Evolutionary conservation across 92 coral and sea anemone species (phyloP).

Genomic region (Phenganax stokvisi): DNA sequence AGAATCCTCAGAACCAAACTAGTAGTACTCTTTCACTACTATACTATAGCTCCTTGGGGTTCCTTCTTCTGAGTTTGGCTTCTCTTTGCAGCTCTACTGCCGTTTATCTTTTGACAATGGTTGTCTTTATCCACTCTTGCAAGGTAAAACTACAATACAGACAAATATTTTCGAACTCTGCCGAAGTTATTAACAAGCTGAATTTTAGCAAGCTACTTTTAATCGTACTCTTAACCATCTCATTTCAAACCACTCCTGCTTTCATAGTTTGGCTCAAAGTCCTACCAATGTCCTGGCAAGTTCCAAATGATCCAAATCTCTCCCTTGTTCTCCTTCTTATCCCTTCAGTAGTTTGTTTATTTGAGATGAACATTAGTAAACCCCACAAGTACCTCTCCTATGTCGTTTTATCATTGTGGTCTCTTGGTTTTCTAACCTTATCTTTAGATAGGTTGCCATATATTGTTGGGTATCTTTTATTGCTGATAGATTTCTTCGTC

Average conservation of each 20-base stretch:
- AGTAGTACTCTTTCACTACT: not conserved
- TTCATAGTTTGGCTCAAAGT: constrained; percentile 36
- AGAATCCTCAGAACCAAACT: not conserved
- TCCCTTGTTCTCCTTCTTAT: not conserved
- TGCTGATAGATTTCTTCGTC: constrained; percentile 3
- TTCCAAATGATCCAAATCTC: constrained; percentile 15
- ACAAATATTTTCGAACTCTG: not conserved
- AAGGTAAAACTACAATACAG: not conserved
- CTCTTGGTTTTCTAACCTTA: not conserved
- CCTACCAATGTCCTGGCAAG: constrained; percentile 11
- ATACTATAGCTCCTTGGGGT: not conserved
- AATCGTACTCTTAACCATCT: constrained; percentile 1
- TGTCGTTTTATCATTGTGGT: constrained; percentile 19
- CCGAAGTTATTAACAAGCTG: not conserved
- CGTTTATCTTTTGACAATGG: constrained; percentile 7
- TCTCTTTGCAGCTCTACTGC: constrained; percentile 24
- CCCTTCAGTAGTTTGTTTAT: constrained; percentile 23
- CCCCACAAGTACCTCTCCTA: constrained; percentile 2
- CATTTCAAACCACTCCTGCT: constrained; percentile 25
- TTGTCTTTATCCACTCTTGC: constrained; percentile 2
- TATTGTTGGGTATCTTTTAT: not conserved
- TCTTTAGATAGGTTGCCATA: constrained; percentile 13
- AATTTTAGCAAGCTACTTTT: constrained; percentile 9
- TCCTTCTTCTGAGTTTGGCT: not conserved
- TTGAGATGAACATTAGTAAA: constrained; percentile 2